These are phyloP conservation scores for Drosophila rellima DNA, from an alignment of 2,888 invertebrate species.

Conservation along the genomic window DNA sequence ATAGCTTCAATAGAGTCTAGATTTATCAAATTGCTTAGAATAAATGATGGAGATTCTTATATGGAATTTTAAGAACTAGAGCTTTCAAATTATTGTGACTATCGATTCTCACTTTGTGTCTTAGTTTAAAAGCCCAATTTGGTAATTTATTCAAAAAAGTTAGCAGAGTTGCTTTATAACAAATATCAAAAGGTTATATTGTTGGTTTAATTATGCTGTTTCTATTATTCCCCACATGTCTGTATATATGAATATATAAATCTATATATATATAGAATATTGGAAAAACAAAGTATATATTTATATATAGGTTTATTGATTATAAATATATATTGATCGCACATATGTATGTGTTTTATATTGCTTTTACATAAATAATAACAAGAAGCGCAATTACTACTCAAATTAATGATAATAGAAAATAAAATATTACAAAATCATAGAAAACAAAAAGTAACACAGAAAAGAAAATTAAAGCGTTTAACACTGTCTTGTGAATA, in stretches of 20 bases:
- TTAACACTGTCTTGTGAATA: constrained; percentile 17
- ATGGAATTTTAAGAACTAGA: neutral
- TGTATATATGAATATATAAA: constrained; percentile 1
- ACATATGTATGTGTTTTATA: constrained; percentile 7
- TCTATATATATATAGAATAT: neutral
- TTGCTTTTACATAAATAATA: constrained; percentile 3
- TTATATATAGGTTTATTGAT: constrained; percentile 3
- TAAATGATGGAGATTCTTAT: neutral
- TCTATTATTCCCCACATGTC: neutral
- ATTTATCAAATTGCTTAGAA: neutral
- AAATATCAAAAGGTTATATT: neutral
- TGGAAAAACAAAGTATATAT: neutral
- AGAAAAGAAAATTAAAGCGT: constrained; percentile 5
- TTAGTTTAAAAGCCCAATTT: neutral
- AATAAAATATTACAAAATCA: neutral
- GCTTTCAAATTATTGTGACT: too few relatives aligned
- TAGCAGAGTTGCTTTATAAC: too few relatives aligned
- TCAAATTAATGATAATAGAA: neutral
- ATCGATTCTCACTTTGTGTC: neutral
- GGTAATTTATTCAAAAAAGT: neutral
- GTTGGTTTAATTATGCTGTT: neutral
- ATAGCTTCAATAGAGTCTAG: neutral
- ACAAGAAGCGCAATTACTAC: constrained; percentile 11
- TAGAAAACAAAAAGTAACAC: neutral
- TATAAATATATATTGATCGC: constrained; percentile 3